phyloP scores from a whole-genome alignment of 2,113 vertebrate species.

The Seriola dumerili region DNA sequence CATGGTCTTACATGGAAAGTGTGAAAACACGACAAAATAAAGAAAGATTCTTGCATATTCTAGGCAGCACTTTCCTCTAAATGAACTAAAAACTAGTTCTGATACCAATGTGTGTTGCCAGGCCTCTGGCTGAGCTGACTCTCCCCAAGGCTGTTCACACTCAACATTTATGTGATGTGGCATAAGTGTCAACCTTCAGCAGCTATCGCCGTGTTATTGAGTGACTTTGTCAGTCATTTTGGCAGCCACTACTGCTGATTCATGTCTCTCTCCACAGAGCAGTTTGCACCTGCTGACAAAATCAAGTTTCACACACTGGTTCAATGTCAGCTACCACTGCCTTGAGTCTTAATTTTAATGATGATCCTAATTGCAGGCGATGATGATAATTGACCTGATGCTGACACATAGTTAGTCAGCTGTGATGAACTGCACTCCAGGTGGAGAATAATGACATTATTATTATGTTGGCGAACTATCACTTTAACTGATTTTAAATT shows the following conservation, averaged over 20 bases:
- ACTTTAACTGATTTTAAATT: conserved; percentile 9
- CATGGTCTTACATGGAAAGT: background rate
- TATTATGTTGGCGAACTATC: background rate
- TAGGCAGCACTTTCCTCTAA: background rate
- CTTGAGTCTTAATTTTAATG: conserved; percentile 27
- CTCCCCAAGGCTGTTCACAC: conserved; percentile 22
- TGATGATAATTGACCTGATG: conserved; percentile 38
- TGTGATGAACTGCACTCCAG: conserved; percentile 20
- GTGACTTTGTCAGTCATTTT: conserved; percentile 72
- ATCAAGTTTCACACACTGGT: conserved; percentile 50
- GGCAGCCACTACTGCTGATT: conserved; percentile 67
- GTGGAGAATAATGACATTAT: conserved; percentile 26
- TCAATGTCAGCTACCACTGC: conserved; percentile 44
- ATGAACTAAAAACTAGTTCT: conserved; percentile 13
- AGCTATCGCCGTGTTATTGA: conserved; percentile 51
- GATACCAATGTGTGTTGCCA: background rate
- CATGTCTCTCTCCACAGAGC: conserved; percentile 51
- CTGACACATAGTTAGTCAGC: conserved; percentile 32
- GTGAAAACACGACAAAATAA: background rate
- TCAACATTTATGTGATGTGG: conserved; percentile 51
- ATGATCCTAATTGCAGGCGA: conserved; percentile 46
- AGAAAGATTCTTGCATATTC: background rate
- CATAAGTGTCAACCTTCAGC: conserved; percentile 55
- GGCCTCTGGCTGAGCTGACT: background rate
- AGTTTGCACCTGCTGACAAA: conserved; percentile 60